phyloP scores from a whole-genome alignment of 2,888 invertebrate genomes.

The Gonocerus acuteangulatus region DNA sequence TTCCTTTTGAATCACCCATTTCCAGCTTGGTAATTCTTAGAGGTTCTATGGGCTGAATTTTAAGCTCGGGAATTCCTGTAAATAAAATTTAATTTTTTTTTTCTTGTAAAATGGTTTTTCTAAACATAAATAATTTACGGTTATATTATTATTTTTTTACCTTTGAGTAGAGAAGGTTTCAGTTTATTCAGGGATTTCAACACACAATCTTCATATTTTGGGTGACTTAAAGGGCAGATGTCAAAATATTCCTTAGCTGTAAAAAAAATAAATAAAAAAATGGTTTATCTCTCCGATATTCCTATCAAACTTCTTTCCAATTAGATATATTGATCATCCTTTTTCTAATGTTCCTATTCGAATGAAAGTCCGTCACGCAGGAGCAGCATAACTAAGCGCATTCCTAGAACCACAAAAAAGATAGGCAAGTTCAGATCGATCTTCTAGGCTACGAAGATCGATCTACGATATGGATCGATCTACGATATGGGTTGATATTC shows the following conservation, averaged over 20 bases:
- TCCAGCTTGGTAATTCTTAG: constrained; percentile 28
- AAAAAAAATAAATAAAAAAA: constrained; percentile 1
- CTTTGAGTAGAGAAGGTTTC: constrained; percentile 26
- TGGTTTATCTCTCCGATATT: too few species aligned
- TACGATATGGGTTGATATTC: too few species aligned
- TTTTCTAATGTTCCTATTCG: too few species aligned
- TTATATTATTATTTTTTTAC: background rate
- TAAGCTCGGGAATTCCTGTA: constrained; percentile 33
- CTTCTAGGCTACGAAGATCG: too few species aligned
- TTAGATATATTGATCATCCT: too few species aligned
- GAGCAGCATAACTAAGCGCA: too few species aligned
- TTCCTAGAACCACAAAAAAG: too few species aligned
- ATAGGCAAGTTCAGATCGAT: too few species aligned
- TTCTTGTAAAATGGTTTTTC: background rate
- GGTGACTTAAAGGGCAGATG: constrained; percentile 27
- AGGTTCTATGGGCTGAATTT: constrained; percentile 30
- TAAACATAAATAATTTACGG: too few species aligned
- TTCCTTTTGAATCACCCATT: constrained; percentile 26
- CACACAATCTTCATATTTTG: constrained; percentile 24
- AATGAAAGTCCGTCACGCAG: too few species aligned
- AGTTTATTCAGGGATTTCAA: constrained; percentile 19
- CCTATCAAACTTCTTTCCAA: too few species aligned
- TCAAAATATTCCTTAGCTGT: constrained; percentile 27
- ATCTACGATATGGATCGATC: too few species aligned
- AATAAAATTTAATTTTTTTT: background rate